phyloP scores from a whole-genome alignment of 2,888 invertebrate species.

The Lasioglossum pauxillum region DNA sequence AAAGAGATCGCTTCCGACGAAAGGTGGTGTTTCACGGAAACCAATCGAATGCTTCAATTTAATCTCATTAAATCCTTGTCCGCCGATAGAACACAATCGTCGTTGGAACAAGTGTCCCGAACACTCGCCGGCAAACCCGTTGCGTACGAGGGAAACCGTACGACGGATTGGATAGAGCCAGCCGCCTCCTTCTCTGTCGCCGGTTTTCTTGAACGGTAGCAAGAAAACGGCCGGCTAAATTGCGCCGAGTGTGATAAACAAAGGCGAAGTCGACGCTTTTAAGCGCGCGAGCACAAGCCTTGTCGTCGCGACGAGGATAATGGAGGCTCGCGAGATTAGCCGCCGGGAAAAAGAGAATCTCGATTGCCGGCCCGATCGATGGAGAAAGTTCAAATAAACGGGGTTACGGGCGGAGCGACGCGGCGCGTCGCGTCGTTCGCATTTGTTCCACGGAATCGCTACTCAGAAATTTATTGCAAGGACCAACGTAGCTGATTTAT shows the following conservation, averaged over 20 bases:
- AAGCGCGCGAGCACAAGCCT: background rate
- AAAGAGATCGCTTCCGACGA: background rate
- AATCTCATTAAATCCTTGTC: background rate
- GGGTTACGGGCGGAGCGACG: slow-evolving; percentile 2
- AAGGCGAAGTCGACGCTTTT: slow-evolving; percentile 2
- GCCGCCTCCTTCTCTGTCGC: background rate
- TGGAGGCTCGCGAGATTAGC: slow-evolving; percentile 18
- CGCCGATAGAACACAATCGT: background rate
- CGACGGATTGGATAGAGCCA: background rate
- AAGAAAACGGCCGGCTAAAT: background rate
- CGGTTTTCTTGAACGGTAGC: background rate
- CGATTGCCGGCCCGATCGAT: slow-evolving; percentile 6
- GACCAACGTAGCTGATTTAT: background rate
- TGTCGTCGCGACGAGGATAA: slow-evolving; percentile 4
- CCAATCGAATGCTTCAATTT: background rate
- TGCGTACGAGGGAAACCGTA: background rate
- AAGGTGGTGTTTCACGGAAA: background rate
- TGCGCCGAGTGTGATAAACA: background rate
- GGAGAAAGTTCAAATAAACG: slow-evolving; percentile 9
- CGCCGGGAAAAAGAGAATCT: background rate
- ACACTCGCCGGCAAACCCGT: background rate
- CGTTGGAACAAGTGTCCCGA: background rate
- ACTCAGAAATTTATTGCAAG: background rate
- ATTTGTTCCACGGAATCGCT: background rate
- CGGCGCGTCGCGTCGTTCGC: background rate